phyloP scores from a whole-genome alignment of 2,113 vertebrate genomes.

The Petaurus breviceps region DNA sequence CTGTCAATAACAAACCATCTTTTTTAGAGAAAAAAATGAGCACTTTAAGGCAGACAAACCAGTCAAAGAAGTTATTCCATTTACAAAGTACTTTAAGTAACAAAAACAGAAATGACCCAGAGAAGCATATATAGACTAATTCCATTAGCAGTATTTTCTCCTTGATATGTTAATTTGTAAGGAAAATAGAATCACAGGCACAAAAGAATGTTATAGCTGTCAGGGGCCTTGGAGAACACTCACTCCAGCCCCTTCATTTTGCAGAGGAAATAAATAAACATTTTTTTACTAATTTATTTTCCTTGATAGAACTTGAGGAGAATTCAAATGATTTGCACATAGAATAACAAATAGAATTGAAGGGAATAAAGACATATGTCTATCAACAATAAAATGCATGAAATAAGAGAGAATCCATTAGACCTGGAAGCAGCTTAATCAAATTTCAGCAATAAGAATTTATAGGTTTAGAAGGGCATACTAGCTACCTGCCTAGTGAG shows the following conservation, averaged over 20 bases:
- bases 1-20: background rate
- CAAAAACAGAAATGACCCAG: background rate
- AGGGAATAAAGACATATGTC: constrained; percentile 23
- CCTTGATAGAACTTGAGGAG: background rate
- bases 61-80: background rate
- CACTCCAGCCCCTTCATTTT: background rate
- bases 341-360: constrained; percentile 40
- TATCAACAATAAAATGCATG: constrained; percentile 1
- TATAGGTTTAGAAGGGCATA: background rate
- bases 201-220: background rate
- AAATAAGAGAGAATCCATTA: background rate
- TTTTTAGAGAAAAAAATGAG: background rate
- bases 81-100: background rate
- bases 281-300: background rate
- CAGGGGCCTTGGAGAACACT: background rate
- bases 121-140: constrained; percentile 17
- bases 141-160: constrained; percentile 23
- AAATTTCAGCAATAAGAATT: background rate
- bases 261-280: background rate
- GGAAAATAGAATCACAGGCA: background rate
- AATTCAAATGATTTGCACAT: background rate
- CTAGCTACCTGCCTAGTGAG: background rate
- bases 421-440: background rate
- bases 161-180: constrained; percentile 34
- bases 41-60: background rate